Evolutionary conservation across 2,797 vertebrate genomes (phyloP), one percentile per base, ranked within the genome.

Genomic region (Australoheros facetus): DNA sequence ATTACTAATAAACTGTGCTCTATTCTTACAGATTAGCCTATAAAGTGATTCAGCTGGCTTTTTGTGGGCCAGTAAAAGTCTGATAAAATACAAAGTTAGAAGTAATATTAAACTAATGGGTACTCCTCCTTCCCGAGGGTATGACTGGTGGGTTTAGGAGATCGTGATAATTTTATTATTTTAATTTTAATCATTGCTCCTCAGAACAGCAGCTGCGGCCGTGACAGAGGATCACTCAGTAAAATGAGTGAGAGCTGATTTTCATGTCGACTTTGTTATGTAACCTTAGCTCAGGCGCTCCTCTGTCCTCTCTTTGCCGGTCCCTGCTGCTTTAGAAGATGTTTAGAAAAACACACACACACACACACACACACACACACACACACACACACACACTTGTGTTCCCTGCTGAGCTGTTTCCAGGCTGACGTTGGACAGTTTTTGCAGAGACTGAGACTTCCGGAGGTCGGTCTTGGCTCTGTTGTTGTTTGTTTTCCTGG

Each of bases 231-330:
- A n/a, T 7, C 19, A 2, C 11, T 32, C 69, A 37, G 69, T 71
- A 7, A 71, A 71, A 54, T 23, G 78, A 64, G 39, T 17, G 23
- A 55, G 70, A 17, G 59, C 75, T 69, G 60, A 66, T 84, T 86
- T 86, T 56, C 64, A 48, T 78, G 76, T 70, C 19, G 37, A 56
- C 75, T 16, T 4, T 56, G 77, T 90, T 83, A 80, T 42, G 54
- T 80, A 88, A 87, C 58, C 42, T 0, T 45, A 2, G 55, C 34
- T 45, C 69, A 32, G 26, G 21, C 58, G 9, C 30, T 23, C 32
- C 32, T 17, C 45, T 30, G 56, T 45, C 42, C 42, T 45, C 42
- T 45, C 21, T 64, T 42, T 4, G 60, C 37, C 0, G 21, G 60
- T 66, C 60, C 14, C 1, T 51, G 62, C 62, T 30, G 62, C 42